Evolutionary conservation across 2,797 vertebrate genomes (phyloP).

Genomic region (Periparus ater): DNA sequence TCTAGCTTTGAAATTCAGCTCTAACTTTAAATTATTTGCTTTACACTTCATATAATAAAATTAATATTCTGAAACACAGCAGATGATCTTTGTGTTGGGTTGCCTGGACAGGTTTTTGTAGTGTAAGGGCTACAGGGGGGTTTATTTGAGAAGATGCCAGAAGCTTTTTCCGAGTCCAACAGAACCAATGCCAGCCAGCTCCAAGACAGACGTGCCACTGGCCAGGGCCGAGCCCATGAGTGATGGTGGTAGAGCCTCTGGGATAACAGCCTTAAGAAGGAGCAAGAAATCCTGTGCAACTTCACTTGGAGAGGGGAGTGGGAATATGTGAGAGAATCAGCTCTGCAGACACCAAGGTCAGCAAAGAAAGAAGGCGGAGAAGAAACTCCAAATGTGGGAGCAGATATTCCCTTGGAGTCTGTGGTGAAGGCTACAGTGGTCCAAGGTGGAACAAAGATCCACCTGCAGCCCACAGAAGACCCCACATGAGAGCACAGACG

Average conservation of each 20-base stretch:
- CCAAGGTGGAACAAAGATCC: background rate
- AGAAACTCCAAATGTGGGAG: background rate
- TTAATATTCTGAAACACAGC: background rate
- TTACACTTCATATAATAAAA: background rate
- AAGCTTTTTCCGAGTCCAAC: background rate
- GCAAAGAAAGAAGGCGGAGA: background rate
- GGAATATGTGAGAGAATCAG: background rate
- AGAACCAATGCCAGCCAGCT: background rate
- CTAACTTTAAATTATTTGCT: background rate
- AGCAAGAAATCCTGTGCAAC: background rate
- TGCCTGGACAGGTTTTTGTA: background rate
- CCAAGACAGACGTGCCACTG: background rate
- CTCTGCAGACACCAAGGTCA: background rate
- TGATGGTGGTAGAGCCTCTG: background rate
- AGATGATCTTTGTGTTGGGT: background rate
- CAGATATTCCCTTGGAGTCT: background rate
- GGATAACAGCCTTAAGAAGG: background rate
- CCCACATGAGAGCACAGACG: accelerated
- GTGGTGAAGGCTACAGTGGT: background rate
- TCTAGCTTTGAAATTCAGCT: background rate
- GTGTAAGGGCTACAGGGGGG: accelerated
- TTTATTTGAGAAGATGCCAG: background rate
- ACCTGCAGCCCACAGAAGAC: background rate
- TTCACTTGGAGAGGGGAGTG: background rate
- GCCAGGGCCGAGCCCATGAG: background rate